Percentiles rank a stretch among this genome's conserved stretches.
phyloP scores from a whole-genome alignment of 2,888 invertebrate genomes.

The Amphimallon solstitiale region DNA sequence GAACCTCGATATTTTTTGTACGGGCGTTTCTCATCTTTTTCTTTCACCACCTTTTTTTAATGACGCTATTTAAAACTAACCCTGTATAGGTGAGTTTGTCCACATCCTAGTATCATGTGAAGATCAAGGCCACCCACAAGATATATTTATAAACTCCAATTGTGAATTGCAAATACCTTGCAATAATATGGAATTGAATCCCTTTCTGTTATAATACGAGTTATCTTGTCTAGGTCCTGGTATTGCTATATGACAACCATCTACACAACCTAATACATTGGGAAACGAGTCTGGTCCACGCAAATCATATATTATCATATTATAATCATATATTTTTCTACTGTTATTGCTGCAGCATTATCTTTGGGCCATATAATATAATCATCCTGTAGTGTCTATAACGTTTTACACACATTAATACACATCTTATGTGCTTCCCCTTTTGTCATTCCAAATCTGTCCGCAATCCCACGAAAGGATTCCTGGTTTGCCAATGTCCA shows the following conservation, averaged over 20 bases:
- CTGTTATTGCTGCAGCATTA: not conserved
- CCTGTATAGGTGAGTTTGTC: too few relatives aligned
- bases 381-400: not conserved
- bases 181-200: too few relatives aligned
- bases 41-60: too few relatives aligned
- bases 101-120: too few relatives aligned
- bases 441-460: not conserved
- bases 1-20: too few relatives aligned
- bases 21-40: too few relatives aligned
- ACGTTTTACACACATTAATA: slow-evolving; percentile 1
- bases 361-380: slow-evolving; percentile 12
- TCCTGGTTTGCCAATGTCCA: slow-evolving; percentile 13
- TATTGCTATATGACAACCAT: slow-evolving; percentile 10
- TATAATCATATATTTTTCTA: not conserved
- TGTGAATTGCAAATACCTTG: too few relatives aligned
- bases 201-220: slow-evolving; percentile 14
- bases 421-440: slow-evolving; percentile 10
- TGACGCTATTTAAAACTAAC: too few relatives aligned
- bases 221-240: not conserved
- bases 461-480: slow-evolving; percentile 12
- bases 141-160: too few relatives aligned
- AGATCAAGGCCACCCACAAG: too few relatives aligned
- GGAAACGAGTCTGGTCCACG: not conserved
- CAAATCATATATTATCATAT: too few relatives aligned
- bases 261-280: slow-evolving; percentile 6